Evolutionary conservation across 2,888 invertebrate species (phyloP), one percentile per base, ranked within the genome.

Genomic region (Limnephilus lunatus): DNA sequence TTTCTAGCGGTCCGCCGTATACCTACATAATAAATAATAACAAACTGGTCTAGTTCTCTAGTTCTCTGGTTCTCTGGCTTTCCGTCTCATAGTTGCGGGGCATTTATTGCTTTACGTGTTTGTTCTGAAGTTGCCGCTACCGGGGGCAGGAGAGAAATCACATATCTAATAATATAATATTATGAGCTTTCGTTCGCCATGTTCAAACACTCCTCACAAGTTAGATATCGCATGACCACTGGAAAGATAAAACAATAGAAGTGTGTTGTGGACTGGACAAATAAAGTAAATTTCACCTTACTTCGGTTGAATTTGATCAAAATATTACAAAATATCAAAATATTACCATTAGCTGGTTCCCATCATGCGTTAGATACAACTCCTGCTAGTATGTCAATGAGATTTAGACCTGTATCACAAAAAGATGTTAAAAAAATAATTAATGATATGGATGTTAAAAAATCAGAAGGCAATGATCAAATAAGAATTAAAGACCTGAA

Each of bases 141-240:
- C 44, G 30, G 30, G 30, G 89, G 89, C 48, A 30, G 31, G 14
- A 30, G 53, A n/a, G 53, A 53, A 89, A 53, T 30, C 89, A 81
- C 68, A 53, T 30, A 89, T 68, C 9, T 68, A 68, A 68, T 68
- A 31, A 68, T 68, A 31, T 53, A 87, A 19, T 87, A 44, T 53
- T 48, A 87, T 39, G 68, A 53, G 87, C 87, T 87, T 44, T 48
- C 68, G 87, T 87, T 87, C 68, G 25, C 68, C 68, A 87, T 39
- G 48, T 53, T 87, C 87, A 87, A 31, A 32, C 83, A 32, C 68
- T 68, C 53, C 31, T 32, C 83, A 35, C 32, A 32, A 39, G 35
- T 32, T 35, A 83, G 83, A 12, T 83, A 83, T 83, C 7, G 83
- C 35, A 39, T n/a, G 32, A 44, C 35, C 35, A 48, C 53, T 53